phyloP scores from a whole-genome alignment of 2,888 invertebrate species.

The Parapristionchus giblindavisi region DNA sequence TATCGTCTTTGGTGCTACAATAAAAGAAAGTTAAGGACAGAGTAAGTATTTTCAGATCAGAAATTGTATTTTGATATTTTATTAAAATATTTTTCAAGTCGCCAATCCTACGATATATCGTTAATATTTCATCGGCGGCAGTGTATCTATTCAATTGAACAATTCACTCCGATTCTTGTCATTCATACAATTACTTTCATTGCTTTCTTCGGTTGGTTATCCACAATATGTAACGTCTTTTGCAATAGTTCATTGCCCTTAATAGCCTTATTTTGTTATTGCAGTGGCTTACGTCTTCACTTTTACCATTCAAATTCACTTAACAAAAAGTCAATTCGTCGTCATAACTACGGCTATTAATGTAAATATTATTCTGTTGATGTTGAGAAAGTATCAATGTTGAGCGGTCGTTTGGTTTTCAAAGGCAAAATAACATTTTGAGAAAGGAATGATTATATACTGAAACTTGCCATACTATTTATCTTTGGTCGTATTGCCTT shows the following conservation, averaged over 20 bases:
- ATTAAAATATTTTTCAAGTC: neutral
- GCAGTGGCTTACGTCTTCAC: neutral
- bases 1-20: neutral
- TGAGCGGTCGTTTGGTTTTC: no score
- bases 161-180: neutral
- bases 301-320: neutral
- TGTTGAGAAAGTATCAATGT: no score
- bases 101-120: neutral
- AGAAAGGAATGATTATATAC: no score
- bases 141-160: neutral
- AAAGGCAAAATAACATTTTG: no score
- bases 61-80: no score
- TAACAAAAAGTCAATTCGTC: neutral
- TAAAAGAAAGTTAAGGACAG: neutral
- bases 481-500: no score
- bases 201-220: no score
- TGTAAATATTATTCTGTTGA: neutral
- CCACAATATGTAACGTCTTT: no score
- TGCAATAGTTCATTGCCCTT: neutral
- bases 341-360: neutral
- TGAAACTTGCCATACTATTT: no score
- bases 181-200: neutral
- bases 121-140: neutral
- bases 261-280: neutral
- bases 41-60: no score